Conservation (phyloP, 37 sponge, comb jelly and placozoan species). For the Lycopodina hypogea region DNA sequence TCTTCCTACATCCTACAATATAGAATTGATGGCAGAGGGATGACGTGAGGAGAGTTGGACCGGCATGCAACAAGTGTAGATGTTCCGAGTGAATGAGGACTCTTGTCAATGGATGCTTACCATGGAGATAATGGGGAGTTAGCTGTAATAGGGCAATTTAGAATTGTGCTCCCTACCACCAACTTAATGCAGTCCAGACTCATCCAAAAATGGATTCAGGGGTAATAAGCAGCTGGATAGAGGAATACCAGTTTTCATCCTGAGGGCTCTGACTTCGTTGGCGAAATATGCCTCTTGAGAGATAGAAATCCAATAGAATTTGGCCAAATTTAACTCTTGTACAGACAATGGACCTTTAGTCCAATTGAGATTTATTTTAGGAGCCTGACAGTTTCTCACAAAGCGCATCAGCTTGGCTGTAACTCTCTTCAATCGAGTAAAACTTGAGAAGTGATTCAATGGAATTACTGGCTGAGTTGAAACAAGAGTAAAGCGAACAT, state of each 20-base stretch:
- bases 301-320: background rate
- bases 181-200: slow-evolving; percentile 21
- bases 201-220: slow-evolving; percentile 38
- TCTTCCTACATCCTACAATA: slow-evolving; percentile 7
- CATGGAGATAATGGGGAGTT: slow-evolving; percentile 35
- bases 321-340: background rate
- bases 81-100: slow-evolving; percentile 36
- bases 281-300: background rate
- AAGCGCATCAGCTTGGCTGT: slow-evolving; percentile 44
- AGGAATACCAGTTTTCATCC: background rate
- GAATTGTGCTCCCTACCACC: slow-evolving; percentile 36
- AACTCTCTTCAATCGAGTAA: slow-evolving; percentile 18
- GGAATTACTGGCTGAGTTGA: background rate
- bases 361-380: background rate
- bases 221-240: background rate
- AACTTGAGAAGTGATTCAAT: too few relatives aligned
- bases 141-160: slow-evolving; percentile 1
- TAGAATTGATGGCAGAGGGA: slow-evolving; percentile 16
- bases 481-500: background rate
- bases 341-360: background rate
- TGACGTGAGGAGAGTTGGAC: slow-evolving; percentile 11
- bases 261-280: background rate
- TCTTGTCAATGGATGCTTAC: slow-evolving; percentile 20
- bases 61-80: slow-evolving; percentile 32
- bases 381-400: slow-evolving; percentile 21